These are phyloP conservation scores for Coptodon rendalli DNA, from an alignment of 2,113 vertebrate genomes.

Conservation along the genomic window DNA sequence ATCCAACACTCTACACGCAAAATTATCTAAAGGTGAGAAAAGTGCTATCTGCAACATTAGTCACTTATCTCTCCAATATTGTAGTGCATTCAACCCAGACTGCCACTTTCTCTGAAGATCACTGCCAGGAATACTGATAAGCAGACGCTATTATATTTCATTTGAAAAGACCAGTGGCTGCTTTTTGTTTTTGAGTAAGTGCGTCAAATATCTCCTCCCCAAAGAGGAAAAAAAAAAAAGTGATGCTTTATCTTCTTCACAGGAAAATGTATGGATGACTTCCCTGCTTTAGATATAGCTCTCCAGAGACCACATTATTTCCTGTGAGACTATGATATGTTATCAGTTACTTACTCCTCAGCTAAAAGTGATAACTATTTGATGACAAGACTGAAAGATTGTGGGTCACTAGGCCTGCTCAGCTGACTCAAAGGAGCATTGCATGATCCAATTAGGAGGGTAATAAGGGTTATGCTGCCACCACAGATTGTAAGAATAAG, in stretches of 20 bases:
- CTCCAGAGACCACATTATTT: constrained; percentile 21
- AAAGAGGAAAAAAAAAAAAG: neutral
- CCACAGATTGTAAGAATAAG: constrained; percentile 14
- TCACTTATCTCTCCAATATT: constrained; percentile 29
- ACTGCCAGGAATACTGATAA: constrained; percentile 61
- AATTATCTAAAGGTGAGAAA: constrained; percentile 63
- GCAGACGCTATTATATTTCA: constrained; percentile 34
- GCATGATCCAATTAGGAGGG: constrained; percentile 51
- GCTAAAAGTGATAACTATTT: constrained; percentile 23
- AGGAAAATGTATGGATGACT: neutral
- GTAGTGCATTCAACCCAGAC: constrained; percentile 14
- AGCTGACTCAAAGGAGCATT: constrained; percentile 16
- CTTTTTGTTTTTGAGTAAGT: constrained; percentile 29
- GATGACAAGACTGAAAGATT: constrained; percentile 26
- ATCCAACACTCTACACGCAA: constrained; percentile 51
- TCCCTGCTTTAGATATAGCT: constrained; percentile 25
- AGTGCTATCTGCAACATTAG: constrained; percentile 33
- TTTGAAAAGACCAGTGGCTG: constrained; percentile 24
- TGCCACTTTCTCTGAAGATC: constrained; percentile 17
- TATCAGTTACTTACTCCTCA: constrained; percentile 29
- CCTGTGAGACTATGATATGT: constrained; percentile 9
- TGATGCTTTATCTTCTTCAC: constrained; percentile 16
- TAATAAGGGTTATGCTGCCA: constrained; percentile 44
- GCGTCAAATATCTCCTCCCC: neutral
- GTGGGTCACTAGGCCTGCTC: constrained; percentile 36